Evolutionary conservation across 1,140 invertebrate species (phyloP).

Genomic region (Steinernema feltiae): DNA sequence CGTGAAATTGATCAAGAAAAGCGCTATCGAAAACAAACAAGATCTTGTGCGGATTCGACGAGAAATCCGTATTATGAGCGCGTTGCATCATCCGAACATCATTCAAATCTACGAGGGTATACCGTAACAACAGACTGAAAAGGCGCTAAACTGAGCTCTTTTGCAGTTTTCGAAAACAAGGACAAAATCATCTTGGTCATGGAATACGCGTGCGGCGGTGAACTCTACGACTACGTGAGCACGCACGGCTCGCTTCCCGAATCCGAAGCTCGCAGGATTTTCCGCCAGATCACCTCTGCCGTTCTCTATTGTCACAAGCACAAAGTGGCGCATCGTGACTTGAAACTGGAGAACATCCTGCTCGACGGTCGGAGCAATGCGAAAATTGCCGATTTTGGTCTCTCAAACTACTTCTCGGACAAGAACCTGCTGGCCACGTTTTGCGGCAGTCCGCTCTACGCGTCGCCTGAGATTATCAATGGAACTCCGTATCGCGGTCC

Average conservation of each 20-base stretch:
- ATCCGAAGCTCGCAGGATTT: slow-evolving; percentile 85
- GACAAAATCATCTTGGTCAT: slow-evolving; percentile 86
- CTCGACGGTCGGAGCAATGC: slow-evolving; percentile 89
- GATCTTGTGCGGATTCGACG: slow-evolving; percentile 86
- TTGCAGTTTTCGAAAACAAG: slow-evolving; percentile 56
- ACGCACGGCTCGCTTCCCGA: slow-evolving; percentile 81
- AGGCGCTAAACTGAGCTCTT: not conserved
- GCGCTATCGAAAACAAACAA: slow-evolving; percentile 93
- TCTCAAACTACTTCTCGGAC: slow-evolving; percentile 94
- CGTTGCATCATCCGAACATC: slow-evolving; percentile 93
- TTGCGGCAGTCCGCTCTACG: slow-evolving; percentile 94
- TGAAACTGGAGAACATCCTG: slow-evolving; percentile 97
- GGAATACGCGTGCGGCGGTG: slow-evolving; percentile 96
- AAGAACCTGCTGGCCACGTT: slow-evolving; percentile 77
- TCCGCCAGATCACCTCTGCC: slow-evolving; percentile 92
- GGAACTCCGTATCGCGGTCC: slow-evolving; percentile 95
- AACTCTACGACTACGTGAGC: slow-evolving; percentile 94
- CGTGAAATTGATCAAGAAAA: slow-evolving; percentile 98
- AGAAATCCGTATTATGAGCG: slow-evolving; percentile 98
- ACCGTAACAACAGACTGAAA: not conserved
- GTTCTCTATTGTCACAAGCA: slow-evolving; percentile 94
- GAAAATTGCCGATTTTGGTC: slow-evolving; percentile 97
- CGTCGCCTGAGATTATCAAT: slow-evolving; percentile 96
- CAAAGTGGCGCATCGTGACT: slow-evolving; percentile 74
- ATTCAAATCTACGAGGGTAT: slow-evolving; percentile 97